phyloP scores from a whole-genome alignment of 1,140 invertebrate genomes.

The Dolichoris vasculosae region DNA sequence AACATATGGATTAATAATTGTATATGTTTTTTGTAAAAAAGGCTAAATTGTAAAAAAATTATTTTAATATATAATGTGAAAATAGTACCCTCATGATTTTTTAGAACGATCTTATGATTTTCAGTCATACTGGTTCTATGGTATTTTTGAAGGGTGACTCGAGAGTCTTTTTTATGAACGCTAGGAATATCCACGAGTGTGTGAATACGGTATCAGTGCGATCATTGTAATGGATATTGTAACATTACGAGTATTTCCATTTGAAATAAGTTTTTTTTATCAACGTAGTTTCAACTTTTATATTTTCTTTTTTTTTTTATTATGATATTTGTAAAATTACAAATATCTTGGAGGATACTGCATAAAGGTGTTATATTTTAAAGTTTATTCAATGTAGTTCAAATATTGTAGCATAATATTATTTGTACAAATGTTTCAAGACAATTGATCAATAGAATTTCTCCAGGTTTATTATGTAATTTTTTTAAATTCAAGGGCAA shows the following conservation, averaged over 20 bases:
- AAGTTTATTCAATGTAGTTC: too few relatives aligned
- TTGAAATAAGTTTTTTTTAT: slow-evolving; percentile 18
- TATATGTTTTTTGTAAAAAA: neutral
- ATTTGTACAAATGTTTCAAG: too few relatives aligned
- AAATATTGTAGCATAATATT: too few relatives aligned
- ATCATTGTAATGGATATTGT: slow-evolving; percentile 20
- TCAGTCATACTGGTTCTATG: slow-evolving; percentile 53
- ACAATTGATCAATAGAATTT: too few relatives aligned
- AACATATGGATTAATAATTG: too few relatives aligned
- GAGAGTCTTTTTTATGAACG: slow-evolving; percentile 65
- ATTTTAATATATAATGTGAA: slow-evolving; percentile 37
- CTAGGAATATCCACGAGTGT: neutral
- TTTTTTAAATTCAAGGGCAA: too few relatives aligned
- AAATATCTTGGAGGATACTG: neutral
- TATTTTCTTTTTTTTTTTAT: neutral
- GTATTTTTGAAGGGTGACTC: slow-evolving; percentile 66
- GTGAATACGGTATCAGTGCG: neutral
- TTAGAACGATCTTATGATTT: slow-evolving; percentile 61
- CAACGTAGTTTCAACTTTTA: neutral
- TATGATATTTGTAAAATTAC: neutral
- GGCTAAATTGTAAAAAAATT: neutral
- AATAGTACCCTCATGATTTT: slow-evolving; percentile 62
- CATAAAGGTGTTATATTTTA: too few relatives aligned
- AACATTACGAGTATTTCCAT: slow-evolving; percentile 22
- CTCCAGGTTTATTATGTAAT: too few relatives aligned